phyloP scores from a whole-genome alignment of 2,888 invertebrate genomes.

The Psylliodes chrysocephalus region DNA sequence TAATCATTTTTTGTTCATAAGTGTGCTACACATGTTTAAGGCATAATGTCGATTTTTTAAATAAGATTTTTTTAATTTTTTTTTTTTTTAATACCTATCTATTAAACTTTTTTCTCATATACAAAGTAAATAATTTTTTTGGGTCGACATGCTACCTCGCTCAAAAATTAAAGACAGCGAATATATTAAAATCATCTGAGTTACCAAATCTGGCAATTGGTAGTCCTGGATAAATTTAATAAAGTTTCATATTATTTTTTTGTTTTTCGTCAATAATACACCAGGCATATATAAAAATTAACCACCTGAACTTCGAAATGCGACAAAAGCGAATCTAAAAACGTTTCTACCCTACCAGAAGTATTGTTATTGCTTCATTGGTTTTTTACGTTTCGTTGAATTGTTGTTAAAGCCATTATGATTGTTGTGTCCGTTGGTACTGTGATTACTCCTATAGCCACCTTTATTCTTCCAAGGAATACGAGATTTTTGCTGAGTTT shows the following conservation, averaged over 20 bases:
- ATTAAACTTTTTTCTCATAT: not conserved
- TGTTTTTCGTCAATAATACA: conserved; percentile 34
- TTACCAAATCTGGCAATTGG: conserved; percentile 13
- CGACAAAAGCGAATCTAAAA: conserved; percentile 29
- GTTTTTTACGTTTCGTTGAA: conserved; percentile 53
- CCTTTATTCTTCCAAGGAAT: conserved; percentile 39
- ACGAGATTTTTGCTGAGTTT: conserved; percentile 38
- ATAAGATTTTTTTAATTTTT: conserved; percentile 11
- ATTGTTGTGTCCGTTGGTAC: conserved; percentile 44
- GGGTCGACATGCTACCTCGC: conserved; percentile 14
- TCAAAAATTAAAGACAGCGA: conserved; percentile 2
- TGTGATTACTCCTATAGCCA: conserved; percentile 40
- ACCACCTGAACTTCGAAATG: not conserved
- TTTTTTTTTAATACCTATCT: conserved; percentile 26
- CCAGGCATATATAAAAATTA: conserved; percentile 33
- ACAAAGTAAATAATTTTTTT: conserved; percentile 31
- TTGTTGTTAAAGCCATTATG: conserved; percentile 43
- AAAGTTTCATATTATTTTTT: conserved; percentile 1
- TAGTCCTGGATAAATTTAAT: not conserved
- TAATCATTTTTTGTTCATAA: not conserved
- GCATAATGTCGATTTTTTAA: conserved; percentile 21
- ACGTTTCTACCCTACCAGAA: conserved; percentile 20
- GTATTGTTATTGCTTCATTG: conserved; percentile 50
- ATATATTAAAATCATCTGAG: not conserved
- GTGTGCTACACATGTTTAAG: not conserved